Percentiles rank a stretch among this genome's conserved stretches.
phyloP scores from a whole-genome alignment of 2,113 vertebrate species.

The Pollimyrus isidori region DNA sequence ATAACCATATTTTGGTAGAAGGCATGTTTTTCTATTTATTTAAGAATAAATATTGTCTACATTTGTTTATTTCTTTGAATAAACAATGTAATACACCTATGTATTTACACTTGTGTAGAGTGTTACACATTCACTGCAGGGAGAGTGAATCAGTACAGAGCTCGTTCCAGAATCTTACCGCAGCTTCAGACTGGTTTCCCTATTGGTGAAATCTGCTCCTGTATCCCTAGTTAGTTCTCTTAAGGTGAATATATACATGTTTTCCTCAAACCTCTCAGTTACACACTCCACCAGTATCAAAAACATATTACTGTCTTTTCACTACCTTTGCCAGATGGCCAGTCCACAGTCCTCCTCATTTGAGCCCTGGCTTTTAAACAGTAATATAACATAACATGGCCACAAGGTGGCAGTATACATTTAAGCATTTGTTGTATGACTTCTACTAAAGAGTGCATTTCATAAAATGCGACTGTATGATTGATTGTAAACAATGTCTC shows the following conservation, averaged over 20 bases:
- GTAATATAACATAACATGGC: neutral
- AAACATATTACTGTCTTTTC: neutral
- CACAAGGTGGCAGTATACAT: neutral
- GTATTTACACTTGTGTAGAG: neutral
- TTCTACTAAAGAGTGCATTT: neutral
- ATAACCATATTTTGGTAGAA: neutral
- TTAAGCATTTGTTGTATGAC: neutral
- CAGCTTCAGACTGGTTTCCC: neutral
- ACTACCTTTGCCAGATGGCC: neutral
- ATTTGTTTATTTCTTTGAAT: neutral
- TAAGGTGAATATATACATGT: neutral
- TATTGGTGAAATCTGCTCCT: neutral
- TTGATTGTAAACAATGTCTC: neutral
- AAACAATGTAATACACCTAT: neutral
- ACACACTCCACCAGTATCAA: neutral
- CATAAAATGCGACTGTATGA: neutral
- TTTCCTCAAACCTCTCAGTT: neutral
- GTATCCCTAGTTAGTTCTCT: neutral
- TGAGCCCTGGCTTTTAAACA: neutral
- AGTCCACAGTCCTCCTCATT: neutral
- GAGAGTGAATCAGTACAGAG: neutral
- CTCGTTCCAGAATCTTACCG: neutral
- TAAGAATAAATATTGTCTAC: constrained; percentile 4
- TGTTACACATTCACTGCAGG: neutral
- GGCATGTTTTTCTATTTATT: neutral